These are phyloP conservation scores for Artemia franciscana DNA, from an alignment of 1,140 invertebrate genomes.

Conservation along the genomic window DNA sequence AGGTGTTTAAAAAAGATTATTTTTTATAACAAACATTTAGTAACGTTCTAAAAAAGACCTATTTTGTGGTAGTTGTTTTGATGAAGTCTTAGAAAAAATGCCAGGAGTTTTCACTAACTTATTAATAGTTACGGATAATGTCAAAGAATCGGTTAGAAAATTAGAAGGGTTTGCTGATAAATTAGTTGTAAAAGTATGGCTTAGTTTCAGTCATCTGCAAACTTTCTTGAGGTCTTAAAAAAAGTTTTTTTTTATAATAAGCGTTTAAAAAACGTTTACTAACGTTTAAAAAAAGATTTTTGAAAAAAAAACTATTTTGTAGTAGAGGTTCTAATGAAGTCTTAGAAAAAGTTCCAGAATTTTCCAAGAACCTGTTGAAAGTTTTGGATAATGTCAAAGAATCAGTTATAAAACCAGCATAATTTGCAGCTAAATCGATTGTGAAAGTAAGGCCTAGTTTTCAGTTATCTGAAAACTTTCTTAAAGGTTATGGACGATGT, in stretches of 20 bases:
- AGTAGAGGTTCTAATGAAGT: conserved; percentile 22
- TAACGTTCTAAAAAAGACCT: no score
- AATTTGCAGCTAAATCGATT: conserved; percentile 43
- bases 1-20: no score
- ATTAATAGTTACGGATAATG: conserved; percentile 76
- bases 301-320: conserved; percentile 55
- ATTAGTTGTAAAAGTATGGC: conserved; percentile 54
- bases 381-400: conserved; percentile 88
- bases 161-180: conserved; percentile 50
- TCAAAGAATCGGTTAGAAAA: conserved; percentile 62
- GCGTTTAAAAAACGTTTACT: no score
- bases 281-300: no score
- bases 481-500: conserved; percentile 83
- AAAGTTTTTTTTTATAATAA: no score
- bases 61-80: conserved; percentile 28
- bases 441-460: conserved; percentile 62
- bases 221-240: no score
- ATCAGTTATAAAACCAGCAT: conserved; percentile 52
- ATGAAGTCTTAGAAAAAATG: conserved; percentile 27
- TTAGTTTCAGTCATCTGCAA: no score
- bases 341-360: conserved; percentile 31
- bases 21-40: no score
- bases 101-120: conserved; percentile 53
- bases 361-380: conserved; percentile 60
- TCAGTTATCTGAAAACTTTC: no score